Conservation (phyloP, 2,888 invertebrate genomes). For the Anodontia alba region DNA sequence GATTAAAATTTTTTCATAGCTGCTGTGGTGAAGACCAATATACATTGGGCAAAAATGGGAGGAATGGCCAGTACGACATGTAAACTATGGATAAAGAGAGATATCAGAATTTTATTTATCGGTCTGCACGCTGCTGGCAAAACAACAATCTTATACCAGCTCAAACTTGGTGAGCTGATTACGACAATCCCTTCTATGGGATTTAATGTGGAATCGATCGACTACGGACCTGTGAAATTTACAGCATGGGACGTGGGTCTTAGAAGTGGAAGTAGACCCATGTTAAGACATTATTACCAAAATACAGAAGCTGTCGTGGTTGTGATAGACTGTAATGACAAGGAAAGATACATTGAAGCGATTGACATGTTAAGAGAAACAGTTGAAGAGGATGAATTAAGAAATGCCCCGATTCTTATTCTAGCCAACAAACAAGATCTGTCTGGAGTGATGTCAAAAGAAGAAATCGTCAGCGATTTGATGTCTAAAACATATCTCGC, state of each 20-base stretch:
- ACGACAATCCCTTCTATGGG: slow-evolving; percentile 70
- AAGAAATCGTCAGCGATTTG: slow-evolving; percentile 55
- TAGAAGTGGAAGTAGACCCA: slow-evolving; percentile 55
- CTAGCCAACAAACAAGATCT: slow-evolving; percentile 71
- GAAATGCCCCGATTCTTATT: slow-evolving; percentile 50
- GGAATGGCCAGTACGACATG: background rate
- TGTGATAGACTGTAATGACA: slow-evolving; percentile 68
- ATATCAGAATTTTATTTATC: slow-evolving; percentile 36
- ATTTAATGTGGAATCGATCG: slow-evolving; percentile 63
- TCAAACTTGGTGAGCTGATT: slow-evolving; percentile 64
- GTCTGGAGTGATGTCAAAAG: slow-evolving; percentile 42
- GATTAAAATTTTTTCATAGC: too few species aligned
- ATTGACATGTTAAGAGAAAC: slow-evolving; percentile 37
- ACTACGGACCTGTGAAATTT: slow-evolving; percentile 46
- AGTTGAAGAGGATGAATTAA: slow-evolving; percentile 48
- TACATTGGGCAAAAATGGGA: too few species aligned
- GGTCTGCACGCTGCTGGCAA: slow-evolving; percentile 71
- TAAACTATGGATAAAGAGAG: background rate
- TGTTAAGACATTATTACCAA: slow-evolving; percentile 61
- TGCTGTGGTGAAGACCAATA: too few species aligned
- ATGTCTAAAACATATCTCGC: background rate
- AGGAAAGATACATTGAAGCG: slow-evolving; percentile 53
- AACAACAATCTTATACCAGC: slow-evolving; percentile 61
- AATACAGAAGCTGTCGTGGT: slow-evolving; percentile 61
- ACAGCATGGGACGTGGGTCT: slow-evolving; percentile 66